Base-by-base conservation (phyloP, 2,888 invertebrate species). In the Tenthredo notha region DNA sequence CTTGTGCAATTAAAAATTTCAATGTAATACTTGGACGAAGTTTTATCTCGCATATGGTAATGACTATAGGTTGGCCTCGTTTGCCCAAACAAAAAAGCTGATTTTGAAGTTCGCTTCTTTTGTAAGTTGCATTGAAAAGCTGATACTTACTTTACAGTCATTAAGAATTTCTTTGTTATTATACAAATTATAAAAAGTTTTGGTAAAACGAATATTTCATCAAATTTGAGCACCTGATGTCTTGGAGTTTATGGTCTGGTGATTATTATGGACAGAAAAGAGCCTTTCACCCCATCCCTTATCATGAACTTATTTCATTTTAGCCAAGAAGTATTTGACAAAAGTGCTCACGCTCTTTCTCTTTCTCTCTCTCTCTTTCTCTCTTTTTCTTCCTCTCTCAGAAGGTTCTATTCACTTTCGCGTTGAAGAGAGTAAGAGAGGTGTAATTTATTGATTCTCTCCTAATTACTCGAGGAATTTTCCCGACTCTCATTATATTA, bases 391-490 rank as follows among this genome's bases (percentile, higher is more conserved):
- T 12, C 2, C 21, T 74, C 33, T 37, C 40, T 72, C 21, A 74
- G 9, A 40, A 43, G 7, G 74, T 18, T n/a, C 40, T n/a, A 7
- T 70, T 15, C n/a, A 40, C 18, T 12, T 25, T 18, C 29, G 18
- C 29, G 18, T 33, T 74, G 40, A 74, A 67, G 74, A 40, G 43
- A 43, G 74, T 2, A 5, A 21, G 74, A 15, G 74, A 43, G 25
- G 43, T 43, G 74, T 43, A 43, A 74, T 74, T 37, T 37, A 37
- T 37, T 74, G 74, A 43, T 74, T 21, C 21, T 74, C 37, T 40
- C 40, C 43, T 74, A 74, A 70, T 70, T 70, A 70, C 70, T 37
- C 21, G 74, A 74, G 10, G 74, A 43, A 43, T 74, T 74, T 29
- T n/a, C n/a, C 21, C 43, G 25, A 0, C 74, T 43, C 43, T 74